These are phyloP conservation scores for Drosophila quadrilineata DNA, from an alignment of 1,140 invertebrate species.

Conservation along the genomic window DNA sequence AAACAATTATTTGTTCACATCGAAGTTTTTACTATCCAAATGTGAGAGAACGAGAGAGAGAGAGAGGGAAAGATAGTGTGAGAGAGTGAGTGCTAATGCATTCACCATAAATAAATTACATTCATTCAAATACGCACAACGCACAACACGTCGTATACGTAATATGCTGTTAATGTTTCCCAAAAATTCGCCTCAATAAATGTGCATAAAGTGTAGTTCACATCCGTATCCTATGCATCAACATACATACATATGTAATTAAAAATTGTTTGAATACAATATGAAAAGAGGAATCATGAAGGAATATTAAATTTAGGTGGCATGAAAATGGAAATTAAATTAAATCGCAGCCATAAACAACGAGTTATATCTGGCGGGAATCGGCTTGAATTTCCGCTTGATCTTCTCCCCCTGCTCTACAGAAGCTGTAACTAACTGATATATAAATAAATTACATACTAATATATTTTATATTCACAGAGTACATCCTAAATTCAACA, in stretches of 20 bases:
- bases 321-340: constrained; percentile 40
- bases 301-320: constrained; percentile 20
- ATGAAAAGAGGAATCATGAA: constrained; percentile 12
- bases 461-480: no score
- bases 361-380: constrained; percentile 5
- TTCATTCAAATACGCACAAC: no score
- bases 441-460: no score
- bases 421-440: no score
- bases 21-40: no score
- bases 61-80: no score
- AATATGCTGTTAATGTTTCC: background rate
- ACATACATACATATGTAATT: constrained; percentile 15
- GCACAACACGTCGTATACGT: background rate
- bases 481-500: no score
- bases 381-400: constrained; percentile 31
- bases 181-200: background rate
- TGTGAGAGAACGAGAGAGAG: no score
- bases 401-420: constrained; percentile 9
- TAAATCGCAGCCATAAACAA: constrained; percentile 14
- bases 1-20: no score
- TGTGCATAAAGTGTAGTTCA: background rate
- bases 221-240: constrained; percentile 4
- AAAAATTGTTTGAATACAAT: constrained; percentile 20
- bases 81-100: no score
- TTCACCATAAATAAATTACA: no score